Evolutionary conservation across 1,140 invertebrate genomes (phyloP).

Genomic region (Hyposmocoma kahamanoa): DNA sequence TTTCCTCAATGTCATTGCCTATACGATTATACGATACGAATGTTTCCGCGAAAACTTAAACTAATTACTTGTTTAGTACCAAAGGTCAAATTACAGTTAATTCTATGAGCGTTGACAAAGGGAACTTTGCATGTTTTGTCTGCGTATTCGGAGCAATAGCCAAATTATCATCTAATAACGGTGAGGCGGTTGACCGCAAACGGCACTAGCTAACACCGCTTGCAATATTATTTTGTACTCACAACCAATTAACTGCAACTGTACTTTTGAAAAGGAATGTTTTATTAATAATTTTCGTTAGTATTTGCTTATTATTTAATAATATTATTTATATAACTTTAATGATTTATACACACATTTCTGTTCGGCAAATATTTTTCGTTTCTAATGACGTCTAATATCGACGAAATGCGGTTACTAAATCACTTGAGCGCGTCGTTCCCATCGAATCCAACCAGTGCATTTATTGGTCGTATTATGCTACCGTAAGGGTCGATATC

Average conservation of each 20-base stretch:
- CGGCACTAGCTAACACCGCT: slow-evolving; percentile 9
- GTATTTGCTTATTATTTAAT: no score
- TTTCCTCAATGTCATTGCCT: slow-evolving; percentile 12
- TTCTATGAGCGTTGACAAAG: slow-evolving; percentile 47
- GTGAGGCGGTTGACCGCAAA: slow-evolving; percentile 41
- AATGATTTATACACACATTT: no score
- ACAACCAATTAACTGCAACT: not conserved
- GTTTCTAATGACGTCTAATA: no score
- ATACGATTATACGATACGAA: slow-evolving; percentile 10
- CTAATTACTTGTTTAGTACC: slow-evolving; percentile 34
- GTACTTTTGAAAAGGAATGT: not conserved
- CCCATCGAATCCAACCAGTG: no score
- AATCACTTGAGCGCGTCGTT: no score
- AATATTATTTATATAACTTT: no score
- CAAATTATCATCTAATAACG: slow-evolving; percentile 54
- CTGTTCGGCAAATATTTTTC: no score
- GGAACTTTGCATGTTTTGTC: slow-evolving; percentile 48
- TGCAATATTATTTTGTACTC: slow-evolving; percentile 14
- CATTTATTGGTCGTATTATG: no score
- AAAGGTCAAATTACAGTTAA: slow-evolving; percentile 47
- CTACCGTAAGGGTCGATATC: slow-evolving; percentile 26
- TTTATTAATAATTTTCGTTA: no score
- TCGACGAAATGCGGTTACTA: no score
- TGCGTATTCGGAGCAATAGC: slow-evolving; percentile 50
- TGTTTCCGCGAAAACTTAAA: slow-evolving; percentile 42